Percentiles rank a stretch among this genome's conserved stretches.
Evolutionary conservation across 2,888 invertebrate species (phyloP).

Genomic region (Pachliopta kotzebuea): DNA sequence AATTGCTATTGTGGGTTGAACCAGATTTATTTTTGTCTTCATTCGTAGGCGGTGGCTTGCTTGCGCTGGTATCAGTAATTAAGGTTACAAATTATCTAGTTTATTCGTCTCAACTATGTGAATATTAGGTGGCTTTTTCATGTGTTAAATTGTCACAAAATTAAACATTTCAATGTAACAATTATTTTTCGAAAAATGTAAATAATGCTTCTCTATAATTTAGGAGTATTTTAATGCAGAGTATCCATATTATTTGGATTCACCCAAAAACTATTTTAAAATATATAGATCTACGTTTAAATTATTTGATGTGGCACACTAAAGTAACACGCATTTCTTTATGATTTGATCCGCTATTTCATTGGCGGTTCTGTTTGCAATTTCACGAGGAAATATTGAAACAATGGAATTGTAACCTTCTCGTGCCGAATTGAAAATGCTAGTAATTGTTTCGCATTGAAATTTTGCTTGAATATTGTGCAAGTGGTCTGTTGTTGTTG

Average conservation of each 20-base stretch:
- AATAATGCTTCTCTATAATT: no score
- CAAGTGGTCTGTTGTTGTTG: slow-evolving; percentile 17
- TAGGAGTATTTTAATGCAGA: no score
- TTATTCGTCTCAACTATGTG: neutral
- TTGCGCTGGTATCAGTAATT: slow-evolving; percentile 63
- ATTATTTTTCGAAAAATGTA: no score
- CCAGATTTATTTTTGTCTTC: slow-evolving; percentile 53
- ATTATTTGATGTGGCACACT: neutral
- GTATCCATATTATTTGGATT: no score
- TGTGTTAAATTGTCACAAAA: neutral
- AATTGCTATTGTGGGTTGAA: slow-evolving; percentile 65
- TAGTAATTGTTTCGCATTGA: slow-evolving; percentile 14
- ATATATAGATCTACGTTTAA: no score
- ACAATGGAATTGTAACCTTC: slow-evolving; percentile 69
- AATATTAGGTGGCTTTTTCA: neutral
- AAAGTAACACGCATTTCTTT: slow-evolving; percentile 44
- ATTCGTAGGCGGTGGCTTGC: slow-evolving; percentile 51
- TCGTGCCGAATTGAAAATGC: slow-evolving; percentile 29
- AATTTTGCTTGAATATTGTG: slow-evolving; percentile 3
- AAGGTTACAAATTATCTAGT: slow-evolving; percentile 58
- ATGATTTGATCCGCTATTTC: slow-evolving; percentile 55
- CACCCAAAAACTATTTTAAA: no score
- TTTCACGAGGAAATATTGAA: slow-evolving; percentile 44
- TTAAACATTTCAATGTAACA: no score
- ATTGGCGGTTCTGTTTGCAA: slow-evolving; percentile 36